Conservation (phyloP, 1,140 invertebrate species). For the Plodia interpunctella region DNA sequence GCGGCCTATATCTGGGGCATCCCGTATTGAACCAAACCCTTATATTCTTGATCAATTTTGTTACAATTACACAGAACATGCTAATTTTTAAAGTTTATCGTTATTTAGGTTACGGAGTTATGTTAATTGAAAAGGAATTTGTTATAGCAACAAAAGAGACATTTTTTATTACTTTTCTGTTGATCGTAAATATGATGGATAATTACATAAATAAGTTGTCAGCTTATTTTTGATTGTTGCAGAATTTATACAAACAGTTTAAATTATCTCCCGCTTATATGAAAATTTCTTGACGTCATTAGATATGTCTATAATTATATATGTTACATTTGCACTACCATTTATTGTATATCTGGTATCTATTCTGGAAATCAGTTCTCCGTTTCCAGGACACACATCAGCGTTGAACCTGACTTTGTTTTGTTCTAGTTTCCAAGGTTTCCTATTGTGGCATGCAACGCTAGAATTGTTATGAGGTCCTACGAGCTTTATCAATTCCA, state of each 20-base stretch:
- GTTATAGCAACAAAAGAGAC: background rate
- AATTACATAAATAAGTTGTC: too few relatives aligned
- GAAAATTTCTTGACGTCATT: too few relatives aligned
- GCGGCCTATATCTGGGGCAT: conserved; percentile 13
- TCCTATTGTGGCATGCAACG: background rate
- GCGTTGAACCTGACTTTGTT: background rate
- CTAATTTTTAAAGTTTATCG: background rate
- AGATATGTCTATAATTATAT: too few relatives aligned
- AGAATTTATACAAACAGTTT: too few relatives aligned
- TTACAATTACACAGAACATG: background rate
- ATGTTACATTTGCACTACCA: too few relatives aligned
- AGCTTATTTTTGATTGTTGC: too few relatives aligned
- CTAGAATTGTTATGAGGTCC: conserved; percentile 2
- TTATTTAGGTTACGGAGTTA: background rate
- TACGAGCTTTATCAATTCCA: conserved; percentile 1
- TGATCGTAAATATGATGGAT: too few relatives aligned
- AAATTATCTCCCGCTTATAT: too few relatives aligned
- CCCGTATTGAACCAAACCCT: background rate
- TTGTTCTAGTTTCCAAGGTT: conserved; percentile 2
- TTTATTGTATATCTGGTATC: too few relatives aligned
- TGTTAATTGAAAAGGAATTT: background rate
- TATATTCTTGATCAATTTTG: background rate
- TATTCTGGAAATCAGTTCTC: background rate
- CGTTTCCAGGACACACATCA: background rate
- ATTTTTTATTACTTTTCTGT: too few relatives aligned